Percentiles rank a stretch among this genome's conserved stretches.
Evolutionary conservation across 2,888 invertebrate species (phyloP).

Genomic region (Formica aserva): DNA sequence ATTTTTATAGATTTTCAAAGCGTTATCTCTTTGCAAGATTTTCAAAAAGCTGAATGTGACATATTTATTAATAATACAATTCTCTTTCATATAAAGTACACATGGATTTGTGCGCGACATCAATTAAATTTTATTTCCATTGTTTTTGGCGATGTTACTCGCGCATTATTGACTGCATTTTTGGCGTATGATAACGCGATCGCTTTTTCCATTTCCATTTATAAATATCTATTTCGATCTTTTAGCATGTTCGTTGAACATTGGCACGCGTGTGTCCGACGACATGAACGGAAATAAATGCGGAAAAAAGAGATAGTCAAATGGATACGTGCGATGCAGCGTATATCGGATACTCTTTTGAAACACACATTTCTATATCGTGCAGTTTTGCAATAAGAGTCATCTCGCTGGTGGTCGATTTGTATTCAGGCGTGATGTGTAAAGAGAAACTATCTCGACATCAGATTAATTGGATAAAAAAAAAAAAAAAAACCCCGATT

Average conservation of each 20-base stretch:
- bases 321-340: constrained; percentile 41
- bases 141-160: constrained; percentile 16
- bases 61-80: constrained; percentile 27
- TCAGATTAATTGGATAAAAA: constrained; percentile 47
- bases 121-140: constrained; percentile 44
- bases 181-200: constrained; percentile 46
- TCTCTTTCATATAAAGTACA: constrained; percentile 12
- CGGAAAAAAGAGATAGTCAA: constrained; percentile 18
- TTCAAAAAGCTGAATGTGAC: background rate
- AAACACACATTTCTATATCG: constrained; percentile 37
- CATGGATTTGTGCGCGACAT: constrained; percentile 7
- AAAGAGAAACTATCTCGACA: constrained; percentile 39
- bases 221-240: constrained; percentile 38
- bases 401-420: constrained; percentile 34
- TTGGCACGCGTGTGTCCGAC: constrained; percentile 24
- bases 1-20: background rate
- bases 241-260: constrained; percentile 43
- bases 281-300: constrained; percentile 46
- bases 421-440: constrained; percentile 37
- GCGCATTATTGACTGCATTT: constrained; percentile 45
- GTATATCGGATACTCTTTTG: constrained; percentile 45
- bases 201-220: constrained; percentile 42
- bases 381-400: constrained; percentile 49
- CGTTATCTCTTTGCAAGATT: background rate
- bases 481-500: background rate